Evolutionary conservation across 2,113 vertebrate species (phyloP), one percentile per base, ranked within the genome.

Genomic region (Lagopus muta): DNA sequence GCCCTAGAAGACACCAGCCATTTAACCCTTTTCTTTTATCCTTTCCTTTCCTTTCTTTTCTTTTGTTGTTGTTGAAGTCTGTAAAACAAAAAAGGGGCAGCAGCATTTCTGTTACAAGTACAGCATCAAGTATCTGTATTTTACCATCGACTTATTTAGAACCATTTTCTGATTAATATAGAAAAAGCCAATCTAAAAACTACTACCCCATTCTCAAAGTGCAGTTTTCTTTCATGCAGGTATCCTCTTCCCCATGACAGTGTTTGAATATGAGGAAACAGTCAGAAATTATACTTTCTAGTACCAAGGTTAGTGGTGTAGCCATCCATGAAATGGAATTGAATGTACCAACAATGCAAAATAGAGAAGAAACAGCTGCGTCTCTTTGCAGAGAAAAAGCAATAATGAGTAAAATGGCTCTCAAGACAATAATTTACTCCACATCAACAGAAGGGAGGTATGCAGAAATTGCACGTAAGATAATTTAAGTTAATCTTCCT

Each of bases 381-480:
- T 97, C 95, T 97, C 94, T 95, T 57, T 95, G 96, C 97, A 97
- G 93, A 96, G 95, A 97, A 98, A 93, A 97, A 98, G 98, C 97
- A 98, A 97, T 98, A 97, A 98, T 79, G 70, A 97, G 75, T 93
- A 95, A 97, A 97, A 97, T 86, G 88, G 90, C 94, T 97, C 94
- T 94, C 45, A 19, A 96, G 94, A 98, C 50, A 97, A 77, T 97
- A 93, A 95, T 95, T 88, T 91, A 90, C 83, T 96, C 94, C 94
- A 95, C 93, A 83, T 78, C 83, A 95, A 82, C 86, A 81, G 61
- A 95, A 96, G 92, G 81, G 83, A 74, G 76, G 28, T 81, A 78
- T 94, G 93, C 83, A 86, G 93, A 96, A 95, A 93, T 50, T 85
- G 81, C 89, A 57, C 30, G n/a, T 96, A 84, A 85, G 81, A 90